These are phyloP conservation scores for Hapalemur alaotrensis DNA, from an alignment of 2,797 vertebrate genomes.

Conservation along the genomic window DNA sequence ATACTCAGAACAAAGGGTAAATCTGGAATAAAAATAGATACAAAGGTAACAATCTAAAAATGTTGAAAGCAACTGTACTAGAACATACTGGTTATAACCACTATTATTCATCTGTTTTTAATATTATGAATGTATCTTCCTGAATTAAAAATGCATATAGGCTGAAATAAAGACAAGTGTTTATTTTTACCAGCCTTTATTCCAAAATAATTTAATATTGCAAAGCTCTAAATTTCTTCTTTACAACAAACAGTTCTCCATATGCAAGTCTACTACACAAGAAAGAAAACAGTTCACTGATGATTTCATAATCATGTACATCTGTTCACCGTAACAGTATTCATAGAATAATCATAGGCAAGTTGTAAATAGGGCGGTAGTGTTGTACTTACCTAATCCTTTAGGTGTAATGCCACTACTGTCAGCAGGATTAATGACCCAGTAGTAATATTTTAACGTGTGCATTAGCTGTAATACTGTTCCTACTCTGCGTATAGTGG, in stretches of 20 bases:
- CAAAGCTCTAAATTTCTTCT: neutral
- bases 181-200: neutral
- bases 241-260: neutral
- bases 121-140: neutral
- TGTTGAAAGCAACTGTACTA: neutral
- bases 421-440: constrained; percentile 95
- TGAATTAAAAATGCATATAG: neutral
- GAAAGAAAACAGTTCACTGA: neutral
- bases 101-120: neutral
- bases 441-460: constrained; percentile 98
- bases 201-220: neutral
- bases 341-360: neutral
- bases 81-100: neutral
- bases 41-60: neutral
- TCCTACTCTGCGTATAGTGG: constrained; percentile 95
- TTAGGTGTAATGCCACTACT: constrained; percentile 95
- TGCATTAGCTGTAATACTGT: constrained; percentile 98
- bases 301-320: neutral
- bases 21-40: neutral
- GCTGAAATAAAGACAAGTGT: neutral
- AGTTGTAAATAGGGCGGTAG: neutral
- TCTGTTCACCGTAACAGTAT: neutral
- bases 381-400: constrained; percentile 90
- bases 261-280: neutral
- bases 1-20: neutral